These are phyloP conservation scores for Neotoma lepida DNA, from an alignment of 2,113 vertebrate genomes.

Conservation along the genomic window DNA sequence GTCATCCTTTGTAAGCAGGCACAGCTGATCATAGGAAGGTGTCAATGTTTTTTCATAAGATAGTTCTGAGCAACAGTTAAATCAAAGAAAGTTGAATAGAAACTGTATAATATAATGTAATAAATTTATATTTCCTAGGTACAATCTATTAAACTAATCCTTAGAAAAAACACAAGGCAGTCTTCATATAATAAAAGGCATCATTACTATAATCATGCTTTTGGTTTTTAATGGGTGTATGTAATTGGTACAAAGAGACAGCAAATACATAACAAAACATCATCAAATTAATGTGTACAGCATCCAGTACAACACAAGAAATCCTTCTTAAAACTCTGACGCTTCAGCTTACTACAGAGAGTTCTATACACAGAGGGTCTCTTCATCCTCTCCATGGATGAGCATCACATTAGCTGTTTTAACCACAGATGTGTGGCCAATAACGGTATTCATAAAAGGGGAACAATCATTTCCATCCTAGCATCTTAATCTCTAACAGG, in stretches of 20 bases:
- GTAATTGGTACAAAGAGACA: neutral
- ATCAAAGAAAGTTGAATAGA: neutral
- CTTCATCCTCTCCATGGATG: accelerated
- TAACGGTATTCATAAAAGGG: neutral
- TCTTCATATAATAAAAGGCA: neutral
- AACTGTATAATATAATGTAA: neutral
- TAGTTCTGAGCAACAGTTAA: no score
- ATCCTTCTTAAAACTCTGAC: neutral
- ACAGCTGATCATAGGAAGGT: no score
- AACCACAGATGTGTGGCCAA: neutral
- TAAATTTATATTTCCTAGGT: neutral
- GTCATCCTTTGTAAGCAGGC: no score
- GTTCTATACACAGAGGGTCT: neutral
- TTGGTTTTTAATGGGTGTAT: neutral
- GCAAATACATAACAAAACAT: neutral
- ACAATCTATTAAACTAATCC: neutral
- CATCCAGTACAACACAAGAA: neutral
- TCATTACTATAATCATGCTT: neutral
- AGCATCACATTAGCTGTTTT: neutral
- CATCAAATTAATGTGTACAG: neutral
- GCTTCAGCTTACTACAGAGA: neutral
- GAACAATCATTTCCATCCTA: neutral
- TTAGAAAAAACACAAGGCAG: neutral
- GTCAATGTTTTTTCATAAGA: no score
- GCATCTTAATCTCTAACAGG: neutral